These are phyloP conservation scores for Drosophila ogumai DNA, from an alignment of 1,140 invertebrate genomes.

Conservation along the genomic window DNA sequence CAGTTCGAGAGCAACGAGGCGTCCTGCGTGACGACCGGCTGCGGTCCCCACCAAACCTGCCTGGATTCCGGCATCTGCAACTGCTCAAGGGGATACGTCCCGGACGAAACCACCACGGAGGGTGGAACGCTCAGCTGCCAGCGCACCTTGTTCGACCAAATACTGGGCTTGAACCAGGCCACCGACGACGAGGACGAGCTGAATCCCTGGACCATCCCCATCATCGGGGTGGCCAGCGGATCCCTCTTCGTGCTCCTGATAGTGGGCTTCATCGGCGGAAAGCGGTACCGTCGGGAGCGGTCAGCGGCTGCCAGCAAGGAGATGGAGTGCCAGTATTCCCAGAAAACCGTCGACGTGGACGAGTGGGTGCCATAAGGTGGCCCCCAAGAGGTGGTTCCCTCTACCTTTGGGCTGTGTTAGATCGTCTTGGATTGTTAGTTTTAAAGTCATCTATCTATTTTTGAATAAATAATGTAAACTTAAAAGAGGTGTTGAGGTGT, in stretches of 20 bases:
- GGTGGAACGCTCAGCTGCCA: conserved; percentile 30
- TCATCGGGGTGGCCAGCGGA: conserved; percentile 60
- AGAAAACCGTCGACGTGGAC: conserved; percentile 66
- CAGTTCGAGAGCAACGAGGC: conserved; percentile 66
- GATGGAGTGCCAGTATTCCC: conserved; percentile 57
- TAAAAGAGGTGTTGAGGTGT: too few species aligned
- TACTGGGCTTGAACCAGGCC: conserved; percentile 57
- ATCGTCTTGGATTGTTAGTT: conserved; percentile 52
- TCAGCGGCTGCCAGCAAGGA: conserved; percentile 38
- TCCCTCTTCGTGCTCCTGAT: conserved; percentile 48
- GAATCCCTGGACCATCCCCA: conserved; percentile 64
- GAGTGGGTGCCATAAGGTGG: conserved; percentile 59
- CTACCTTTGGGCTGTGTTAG: conserved; percentile 54
- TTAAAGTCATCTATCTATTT: conserved; percentile 5
- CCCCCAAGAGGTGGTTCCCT: not conserved
- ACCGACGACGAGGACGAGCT: conserved; percentile 60
- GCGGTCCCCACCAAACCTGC: conserved; percentile 59
- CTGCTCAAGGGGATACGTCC: conserved; percentile 50
- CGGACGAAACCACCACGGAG: conserved; percentile 19
- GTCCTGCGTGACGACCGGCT: conserved; percentile 44
- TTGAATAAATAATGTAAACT: conserved; percentile 49
- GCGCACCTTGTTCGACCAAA: conserved; percentile 48
- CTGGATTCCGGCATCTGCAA: conserved; percentile 33
- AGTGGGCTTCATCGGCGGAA: conserved; percentile 37
- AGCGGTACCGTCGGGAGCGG: conserved; percentile 18